Base-by-base conservation (phyloP, 2,113 vertebrate genomes). In the Thinocorus orbignyianus region DNA sequence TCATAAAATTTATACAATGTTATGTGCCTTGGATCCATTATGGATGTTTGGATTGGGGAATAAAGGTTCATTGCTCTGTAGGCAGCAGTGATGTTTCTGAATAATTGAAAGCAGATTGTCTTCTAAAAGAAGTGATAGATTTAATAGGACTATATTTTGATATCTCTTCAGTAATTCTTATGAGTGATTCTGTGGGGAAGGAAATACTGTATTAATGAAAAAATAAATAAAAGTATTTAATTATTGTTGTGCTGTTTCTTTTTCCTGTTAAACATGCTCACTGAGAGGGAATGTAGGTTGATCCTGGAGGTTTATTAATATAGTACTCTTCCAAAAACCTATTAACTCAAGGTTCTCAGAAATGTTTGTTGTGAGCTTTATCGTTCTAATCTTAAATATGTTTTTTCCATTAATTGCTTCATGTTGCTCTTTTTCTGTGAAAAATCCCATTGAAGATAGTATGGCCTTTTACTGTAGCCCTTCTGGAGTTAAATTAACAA, bases 11-110 rank as follows among this genome's bases (percentile, higher is more conserved):
- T 62, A 44, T 64, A 13, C 28, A 26, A 1, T 33, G 2, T 46
- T 78, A 30, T 11, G 83, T 94, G 88, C 94, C 95, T 95, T 97
- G 83, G 69, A 84, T 86, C 55, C 24, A 2, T 44, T 91, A 37
- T 48, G 55, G 83, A 66, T 92, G 8, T 80, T 85, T 72, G 3
- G 68, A 24, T 26, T 78, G 71, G 30, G 17, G 23, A 42, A 41
- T 97, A 97, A 51, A 49, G 65, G 3, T 25, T 97, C 20, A 66
- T 88, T 41, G 74, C 91, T 19, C 73, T 92, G 15, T 90, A 96
- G 6, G 97, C 95, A 22, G 97, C 96, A 49, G 23, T 69, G 11
- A 35, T 35, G 26, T 96, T 93, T 71, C 70, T 64, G 33, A 96
- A 88, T 42, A 95, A 84, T 80, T 17, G 86, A 35, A 37, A 37